Evolutionary conservation across 2,797 vertebrate species (phyloP).

Genomic region (Arctocebus calabarensis): DNA sequence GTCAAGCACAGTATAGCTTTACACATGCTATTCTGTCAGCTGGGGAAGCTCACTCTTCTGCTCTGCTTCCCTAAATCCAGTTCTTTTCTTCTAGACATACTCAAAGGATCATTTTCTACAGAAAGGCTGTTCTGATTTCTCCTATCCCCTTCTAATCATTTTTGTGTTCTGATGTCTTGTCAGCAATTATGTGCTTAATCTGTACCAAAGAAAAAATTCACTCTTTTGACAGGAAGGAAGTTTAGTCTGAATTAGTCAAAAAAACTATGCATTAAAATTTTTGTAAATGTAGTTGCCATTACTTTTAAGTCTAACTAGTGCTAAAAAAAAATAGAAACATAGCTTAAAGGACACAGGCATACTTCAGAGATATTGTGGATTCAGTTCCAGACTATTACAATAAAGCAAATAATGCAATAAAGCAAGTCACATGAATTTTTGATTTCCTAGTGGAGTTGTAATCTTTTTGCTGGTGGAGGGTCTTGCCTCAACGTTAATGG

Average conservation of each 20-base stretch:
- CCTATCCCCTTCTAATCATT: slow-evolving; percentile 36
- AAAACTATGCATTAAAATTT: slow-evolving; percentile 45
- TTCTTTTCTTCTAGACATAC: slow-evolving; percentile 29
- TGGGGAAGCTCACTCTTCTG: background rate
- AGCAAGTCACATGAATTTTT: background rate
- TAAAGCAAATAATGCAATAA: background rate
- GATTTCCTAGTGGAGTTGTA: background rate
- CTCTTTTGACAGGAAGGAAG: slow-evolving; percentile 38
- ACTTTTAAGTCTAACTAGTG: slow-evolving; percentile 51
- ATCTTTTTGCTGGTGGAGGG: background rate
- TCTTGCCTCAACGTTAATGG: background rate
- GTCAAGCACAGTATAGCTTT: slow-evolving; percentile 35
- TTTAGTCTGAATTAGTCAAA: slow-evolving; percentile 45
- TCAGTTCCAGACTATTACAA: background rate
- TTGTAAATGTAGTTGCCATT: slow-evolving; percentile 57
- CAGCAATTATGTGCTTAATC: slow-evolving; percentile 60
- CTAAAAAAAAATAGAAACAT: slow-evolving; percentile 13
- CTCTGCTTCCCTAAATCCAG: slow-evolving; percentile 38
- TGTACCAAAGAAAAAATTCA: slow-evolving; percentile 60
- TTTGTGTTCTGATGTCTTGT: slow-evolving; percentile 59
- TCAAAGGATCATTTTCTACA: slow-evolving; percentile 31
- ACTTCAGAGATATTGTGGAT: background rate
- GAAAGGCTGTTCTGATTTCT: slow-evolving; percentile 30
- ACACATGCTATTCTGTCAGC: background rate
- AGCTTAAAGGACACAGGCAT: slow-evolving; percentile 51